Conservation (phyloP, 2,888 invertebrate species). For the Iphiclides podalirius region DNA sequence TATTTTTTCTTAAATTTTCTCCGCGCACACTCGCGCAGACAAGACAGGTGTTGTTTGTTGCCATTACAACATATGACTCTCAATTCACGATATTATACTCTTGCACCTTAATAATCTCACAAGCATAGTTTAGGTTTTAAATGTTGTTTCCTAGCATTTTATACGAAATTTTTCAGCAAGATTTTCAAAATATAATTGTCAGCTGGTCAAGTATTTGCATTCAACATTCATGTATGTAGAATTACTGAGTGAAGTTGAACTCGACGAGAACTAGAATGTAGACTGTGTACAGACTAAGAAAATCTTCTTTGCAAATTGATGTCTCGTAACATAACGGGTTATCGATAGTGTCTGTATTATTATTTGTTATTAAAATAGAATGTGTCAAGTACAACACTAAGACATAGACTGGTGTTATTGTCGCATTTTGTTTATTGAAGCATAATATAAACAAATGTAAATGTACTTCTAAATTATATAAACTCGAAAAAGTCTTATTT, state of each 20-base stretch:
- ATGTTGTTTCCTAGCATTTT: not conserved
- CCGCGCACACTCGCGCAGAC: constrained; percentile 56
- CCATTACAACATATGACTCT: constrained; percentile 34
- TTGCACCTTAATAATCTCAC: not conserved
- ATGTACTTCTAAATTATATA: too few species aligned
- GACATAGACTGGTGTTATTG: not conserved
- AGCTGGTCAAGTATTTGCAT: not conserved
- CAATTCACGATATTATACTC: not conserved
- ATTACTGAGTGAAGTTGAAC: too few species aligned
- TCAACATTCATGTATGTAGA: too few species aligned
- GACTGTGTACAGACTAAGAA: not conserved
- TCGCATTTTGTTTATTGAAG: too few species aligned
- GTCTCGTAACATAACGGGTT: not conserved
- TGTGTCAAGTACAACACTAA: not conserved
- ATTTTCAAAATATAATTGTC: not conserved
- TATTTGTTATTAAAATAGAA: not conserved
- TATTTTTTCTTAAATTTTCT: constrained; percentile 58
- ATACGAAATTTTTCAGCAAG: not conserved
- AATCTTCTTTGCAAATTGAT: not conserved
- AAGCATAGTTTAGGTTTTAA: not conserved
- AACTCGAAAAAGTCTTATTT: too few species aligned
- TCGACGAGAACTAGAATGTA: too few species aligned
- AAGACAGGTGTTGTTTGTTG: constrained; percentile 44
- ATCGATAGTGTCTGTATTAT: not conserved
- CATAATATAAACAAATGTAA: too few species aligned